These are phyloP conservation scores for Uria lomvia DNA, from an alignment of 2,113 vertebrate genomes.

Conservation along the genomic window DNA sequence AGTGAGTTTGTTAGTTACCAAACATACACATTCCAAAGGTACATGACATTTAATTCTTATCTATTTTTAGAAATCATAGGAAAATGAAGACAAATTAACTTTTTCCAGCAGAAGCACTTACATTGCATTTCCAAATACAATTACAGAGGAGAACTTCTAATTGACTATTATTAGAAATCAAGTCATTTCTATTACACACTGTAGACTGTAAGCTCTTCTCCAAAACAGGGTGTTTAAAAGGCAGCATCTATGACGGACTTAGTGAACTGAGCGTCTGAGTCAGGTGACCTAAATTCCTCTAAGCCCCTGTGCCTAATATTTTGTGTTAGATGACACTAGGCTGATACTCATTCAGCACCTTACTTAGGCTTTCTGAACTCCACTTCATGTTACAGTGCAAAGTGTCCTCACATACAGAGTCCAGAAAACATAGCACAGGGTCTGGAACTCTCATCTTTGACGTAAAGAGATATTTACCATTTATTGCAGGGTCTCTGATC, in stretches of 20 bases:
- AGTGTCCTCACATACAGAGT: not conserved
- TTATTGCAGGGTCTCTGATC: not conserved
- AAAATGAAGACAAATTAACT: constrained; percentile 67
- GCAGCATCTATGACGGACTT: not conserved
- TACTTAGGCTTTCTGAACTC: constrained; percentile 22
- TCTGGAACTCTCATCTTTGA: not conserved
- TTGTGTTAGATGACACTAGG: not conserved
- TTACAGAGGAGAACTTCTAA: constrained; percentile 28
- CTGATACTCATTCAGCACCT: not conserved
- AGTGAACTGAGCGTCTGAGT: constrained; percentile 14
- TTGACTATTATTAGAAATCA: constrained; percentile 35
- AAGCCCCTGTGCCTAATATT: not conserved
- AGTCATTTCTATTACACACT: not conserved
- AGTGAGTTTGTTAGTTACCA: constrained; percentile 76
- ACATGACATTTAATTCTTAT: constrained; percentile 74
- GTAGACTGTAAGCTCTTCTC: not conserved
- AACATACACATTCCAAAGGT: constrained; percentile 76
- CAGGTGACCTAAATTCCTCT: constrained; percentile 48
- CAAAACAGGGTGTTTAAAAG: constrained; percentile 18
- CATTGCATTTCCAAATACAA: constrained; percentile 44
- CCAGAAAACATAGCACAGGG: not conserved
- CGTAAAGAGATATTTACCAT: not conserved
- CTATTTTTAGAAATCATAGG: constrained; percentile 71
- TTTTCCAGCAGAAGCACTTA: constrained; percentile 51
- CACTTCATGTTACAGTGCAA: not conserved